phyloP scores from a whole-genome alignment of 2,888 invertebrate genomes.

The Ferdinandea cuprea region DNA sequence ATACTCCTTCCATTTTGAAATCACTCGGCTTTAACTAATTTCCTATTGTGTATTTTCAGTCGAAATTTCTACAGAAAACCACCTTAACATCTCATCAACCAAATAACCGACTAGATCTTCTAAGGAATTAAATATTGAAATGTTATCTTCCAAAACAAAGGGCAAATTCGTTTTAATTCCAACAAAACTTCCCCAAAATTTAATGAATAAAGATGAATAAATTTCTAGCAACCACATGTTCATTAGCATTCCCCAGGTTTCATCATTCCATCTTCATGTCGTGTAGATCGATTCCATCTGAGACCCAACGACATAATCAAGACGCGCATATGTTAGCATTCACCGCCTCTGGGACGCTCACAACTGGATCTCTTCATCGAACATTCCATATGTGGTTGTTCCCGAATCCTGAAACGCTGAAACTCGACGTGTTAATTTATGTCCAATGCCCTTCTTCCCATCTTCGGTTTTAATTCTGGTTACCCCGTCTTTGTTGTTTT shows the following conservation, averaged over 20 bases:
- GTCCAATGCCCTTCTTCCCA: slow-evolving; percentile 63
- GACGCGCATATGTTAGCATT: slow-evolving; percentile 65
- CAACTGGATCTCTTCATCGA: slow-evolving; percentile 66
- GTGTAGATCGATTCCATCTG: slow-evolving; percentile 22
- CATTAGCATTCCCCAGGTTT: slow-evolving; percentile 62
- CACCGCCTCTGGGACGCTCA: slow-evolving; percentile 33
- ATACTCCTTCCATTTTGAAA: not conserved
- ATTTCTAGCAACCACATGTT: slow-evolving; percentile 65
- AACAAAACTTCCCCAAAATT: slow-evolving; percentile 19
- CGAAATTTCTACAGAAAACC: slow-evolving; percentile 39
- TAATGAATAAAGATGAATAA: slow-evolving; percentile 60
- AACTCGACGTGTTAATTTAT: slow-evolving; percentile 60
- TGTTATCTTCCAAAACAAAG: slow-evolving; percentile 65
- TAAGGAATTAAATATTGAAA: slow-evolving; percentile 60
- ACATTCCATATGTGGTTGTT: slow-evolving; percentile 55
- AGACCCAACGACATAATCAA: slow-evolving; percentile 69
- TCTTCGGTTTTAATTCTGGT: slow-evolving; percentile 55
- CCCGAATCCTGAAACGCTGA: not conserved
- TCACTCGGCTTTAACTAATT: slow-evolving; percentile 4
- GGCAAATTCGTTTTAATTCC: slow-evolving; percentile 16
- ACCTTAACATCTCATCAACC: slow-evolving; percentile 41
- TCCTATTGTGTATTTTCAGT: slow-evolving; percentile 44
- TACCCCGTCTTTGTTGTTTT: slow-evolving; percentile 33
- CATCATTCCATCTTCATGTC: slow-evolving; percentile 11
- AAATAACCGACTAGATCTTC: slow-evolving; percentile 12